These are phyloP conservation scores for Lepidocyrtoides sp. DNA, from an alignment of 2,888 invertebrate species.

Conservation along the genomic window DNA sequence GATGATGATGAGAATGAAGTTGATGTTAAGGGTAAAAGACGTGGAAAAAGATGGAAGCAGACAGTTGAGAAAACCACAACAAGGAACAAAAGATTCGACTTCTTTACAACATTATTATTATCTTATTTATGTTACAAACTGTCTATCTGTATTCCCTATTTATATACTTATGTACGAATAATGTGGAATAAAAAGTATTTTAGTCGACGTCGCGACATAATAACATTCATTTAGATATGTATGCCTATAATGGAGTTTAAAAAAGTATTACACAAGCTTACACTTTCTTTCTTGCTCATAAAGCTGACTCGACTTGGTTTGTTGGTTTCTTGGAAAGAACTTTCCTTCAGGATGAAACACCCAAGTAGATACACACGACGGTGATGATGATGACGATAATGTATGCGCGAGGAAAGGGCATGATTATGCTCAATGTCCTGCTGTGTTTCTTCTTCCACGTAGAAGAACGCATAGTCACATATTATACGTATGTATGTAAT, in stretches of 20 bases:
- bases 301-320: slow-evolving; percentile 29
- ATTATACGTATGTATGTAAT: neutral
- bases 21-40: slow-evolving; percentile 51
- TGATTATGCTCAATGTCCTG: slow-evolving; percentile 30
- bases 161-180: neutral
- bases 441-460: neutral
- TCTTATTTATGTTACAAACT: neutral
- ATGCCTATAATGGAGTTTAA: neutral
- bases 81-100: slow-evolving; percentile 72
- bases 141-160: too few relatives aligned
- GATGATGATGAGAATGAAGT: slow-evolving; percentile 36
- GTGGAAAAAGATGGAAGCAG: slow-evolving; percentile 68
- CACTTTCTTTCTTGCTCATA: neutral
- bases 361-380: neutral
- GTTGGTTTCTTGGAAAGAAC: slow-evolving; percentile 14
- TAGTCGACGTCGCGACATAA: too few relatives aligned
- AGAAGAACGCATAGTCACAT: neutral
- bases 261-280: neutral
- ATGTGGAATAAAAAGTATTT: neutral
- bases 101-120: slow-evolving; percentile 12
- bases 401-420: slow-evolving; percentile 28
- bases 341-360: neutral
- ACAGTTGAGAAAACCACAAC: slow-evolving; percentile 73
- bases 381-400: slow-evolving; percentile 29
- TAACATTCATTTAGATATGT: too few relatives aligned